A percentile compares a stretch with the other conserved stretches of the same genome.
Evolutionary conservation across 2,888 invertebrate genomes (phyloP).

Genomic region (Hirtodrosophila trivittata): DNA sequence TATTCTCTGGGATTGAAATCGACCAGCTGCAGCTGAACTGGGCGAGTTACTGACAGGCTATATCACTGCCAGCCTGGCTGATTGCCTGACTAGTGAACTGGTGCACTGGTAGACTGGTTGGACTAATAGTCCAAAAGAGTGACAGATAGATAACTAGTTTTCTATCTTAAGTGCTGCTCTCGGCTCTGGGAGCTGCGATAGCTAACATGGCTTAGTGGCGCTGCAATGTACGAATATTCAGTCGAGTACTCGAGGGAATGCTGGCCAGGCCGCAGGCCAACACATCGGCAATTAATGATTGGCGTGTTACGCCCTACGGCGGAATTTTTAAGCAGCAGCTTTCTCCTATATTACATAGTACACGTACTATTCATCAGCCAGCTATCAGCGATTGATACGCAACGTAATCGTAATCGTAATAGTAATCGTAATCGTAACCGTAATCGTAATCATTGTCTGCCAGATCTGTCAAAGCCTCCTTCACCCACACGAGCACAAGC

Average conservation of each 20-base stretch:
- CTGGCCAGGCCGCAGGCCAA: not conserved
- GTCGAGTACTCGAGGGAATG: not conserved
- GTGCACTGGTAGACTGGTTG: conserved; percentile 19
- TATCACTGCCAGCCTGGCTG: conserved; percentile 2
- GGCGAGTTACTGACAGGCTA: conserved; percentile 1
- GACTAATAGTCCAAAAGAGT: not conserved
- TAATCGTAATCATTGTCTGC: conserved; percentile 38
- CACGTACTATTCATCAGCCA: conserved; percentile 3
- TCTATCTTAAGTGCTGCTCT: not conserved
- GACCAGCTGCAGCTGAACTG: conserved; percentile 22
- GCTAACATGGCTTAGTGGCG: not conserved
- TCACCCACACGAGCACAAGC: not conserved
- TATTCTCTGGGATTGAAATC: conserved; percentile 46
- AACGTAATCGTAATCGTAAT: conserved; percentile 38
- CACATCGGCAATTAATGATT: not conserved
- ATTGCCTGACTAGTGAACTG: conserved; percentile 2
- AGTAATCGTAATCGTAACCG: too few species aligned
- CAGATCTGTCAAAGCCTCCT: conserved; percentile 5
- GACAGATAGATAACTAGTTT: not conserved
- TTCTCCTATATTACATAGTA: not conserved
- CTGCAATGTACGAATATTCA: not conserved
- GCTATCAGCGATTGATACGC: conserved; percentile 45
- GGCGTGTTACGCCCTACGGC: not conserved
- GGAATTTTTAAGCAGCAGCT: not conserved
- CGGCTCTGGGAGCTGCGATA: not conserved